Conservation (phyloP, 2,797 vertebrate genomes). For the Acestrorhynchus altus region DNA sequence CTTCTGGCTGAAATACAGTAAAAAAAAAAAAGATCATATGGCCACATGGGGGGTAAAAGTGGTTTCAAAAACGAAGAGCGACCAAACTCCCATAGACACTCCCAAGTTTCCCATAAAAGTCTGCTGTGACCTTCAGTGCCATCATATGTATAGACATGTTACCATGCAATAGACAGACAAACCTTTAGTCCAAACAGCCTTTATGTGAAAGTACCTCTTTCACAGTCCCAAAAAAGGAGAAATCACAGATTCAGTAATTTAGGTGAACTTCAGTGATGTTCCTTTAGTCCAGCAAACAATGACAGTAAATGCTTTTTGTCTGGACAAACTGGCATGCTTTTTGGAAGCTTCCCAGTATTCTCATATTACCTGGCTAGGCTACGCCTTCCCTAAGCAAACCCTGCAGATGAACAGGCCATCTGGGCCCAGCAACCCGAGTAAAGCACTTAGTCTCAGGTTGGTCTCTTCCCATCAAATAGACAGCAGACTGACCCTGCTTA, state of each 20-base stretch:
- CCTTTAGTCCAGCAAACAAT: slow-evolving; percentile 52
- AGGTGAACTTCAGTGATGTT: no score
- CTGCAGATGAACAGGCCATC: slow-evolving; percentile 79
- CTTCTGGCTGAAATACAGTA: slow-evolving; percentile 18
- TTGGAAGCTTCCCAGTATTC: slow-evolving; percentile 71
- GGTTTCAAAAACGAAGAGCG: slow-evolving; percentile 66
- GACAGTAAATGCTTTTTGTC: slow-evolving; percentile 70
- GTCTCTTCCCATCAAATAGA: not conserved
- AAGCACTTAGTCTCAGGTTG: not conserved
- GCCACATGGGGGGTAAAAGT: slow-evolving; percentile 55
- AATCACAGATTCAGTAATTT: no score
- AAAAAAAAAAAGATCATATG: slow-evolving; percentile 36
- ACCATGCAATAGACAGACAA: no score
- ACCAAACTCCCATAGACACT: slow-evolving; percentile 58
- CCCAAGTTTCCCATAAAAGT: no score
- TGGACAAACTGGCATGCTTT: slow-evolving; percentile 65
- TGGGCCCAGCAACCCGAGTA: slow-evolving; percentile 77
- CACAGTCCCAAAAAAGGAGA: no score
- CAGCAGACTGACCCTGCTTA: not conserved
- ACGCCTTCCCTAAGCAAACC: slow-evolving; percentile 72
- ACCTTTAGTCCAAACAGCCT: no score
- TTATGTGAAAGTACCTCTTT: no score
- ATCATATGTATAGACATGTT: no score
- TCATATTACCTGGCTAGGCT: slow-evolving; percentile 76
- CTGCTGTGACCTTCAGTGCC: no score